Evolutionary conservation across 2,888 invertebrate species (phyloP).

Genomic region (Timema cristinae): DNA sequence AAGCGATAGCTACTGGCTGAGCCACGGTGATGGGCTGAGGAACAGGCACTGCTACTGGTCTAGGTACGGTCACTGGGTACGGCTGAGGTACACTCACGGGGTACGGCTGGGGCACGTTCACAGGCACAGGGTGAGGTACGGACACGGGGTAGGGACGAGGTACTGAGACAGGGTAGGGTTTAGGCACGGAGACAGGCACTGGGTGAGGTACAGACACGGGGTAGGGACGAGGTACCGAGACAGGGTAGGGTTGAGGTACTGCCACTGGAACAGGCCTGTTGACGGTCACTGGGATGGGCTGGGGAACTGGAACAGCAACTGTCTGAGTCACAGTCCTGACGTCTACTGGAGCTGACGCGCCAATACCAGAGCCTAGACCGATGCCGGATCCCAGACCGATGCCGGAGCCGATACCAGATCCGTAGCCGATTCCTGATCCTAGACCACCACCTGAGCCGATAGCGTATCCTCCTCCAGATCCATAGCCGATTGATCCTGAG

Average conservation of each 20-base stretch:
- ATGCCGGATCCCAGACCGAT: neutral
- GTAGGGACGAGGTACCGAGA: constrained; percentile 17
- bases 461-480: neutral
- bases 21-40: neutral
- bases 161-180: constrained; percentile 16
- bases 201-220: constrained; percentile 12
- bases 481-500: neutral
- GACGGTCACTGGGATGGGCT: constrained; percentile 17
- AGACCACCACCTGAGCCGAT: neutral
- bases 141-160: constrained; percentile 9
- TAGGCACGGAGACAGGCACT: constrained; percentile 17
- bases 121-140: constrained; percentile 17
- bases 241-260: constrained; percentile 17
- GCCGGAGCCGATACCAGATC: neutral
- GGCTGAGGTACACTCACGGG: constrained; percentile 19
- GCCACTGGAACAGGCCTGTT: constrained; percentile 17
- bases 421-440: neutral
- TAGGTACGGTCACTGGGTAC: constrained; percentile 14
- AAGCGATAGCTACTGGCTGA: neutral
- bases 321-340: constrained; percentile 16
- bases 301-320: constrained; percentile 2
- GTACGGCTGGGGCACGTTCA: constrained; percentile 14
- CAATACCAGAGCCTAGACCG: neutral
- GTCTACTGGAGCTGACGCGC: neutral
- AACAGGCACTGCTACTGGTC: constrained; percentile 2